Base-by-base conservation (phyloP, 2,113 vertebrate species). In the Cricetomys ansorgei region DNA sequence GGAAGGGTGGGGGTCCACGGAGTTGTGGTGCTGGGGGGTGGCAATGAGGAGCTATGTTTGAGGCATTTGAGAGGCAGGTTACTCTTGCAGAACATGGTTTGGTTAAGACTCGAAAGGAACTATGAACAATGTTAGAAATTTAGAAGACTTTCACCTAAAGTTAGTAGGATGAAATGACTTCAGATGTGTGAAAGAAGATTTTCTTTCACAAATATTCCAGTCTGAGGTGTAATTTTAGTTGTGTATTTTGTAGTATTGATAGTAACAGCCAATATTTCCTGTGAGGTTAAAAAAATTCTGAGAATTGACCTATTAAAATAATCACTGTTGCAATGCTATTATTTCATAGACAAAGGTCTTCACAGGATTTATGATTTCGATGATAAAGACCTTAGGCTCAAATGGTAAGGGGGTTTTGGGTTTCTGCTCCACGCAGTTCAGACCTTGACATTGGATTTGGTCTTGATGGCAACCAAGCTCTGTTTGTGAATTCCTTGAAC, bases 131-230 rank as follows among this genome's bases (percentile, higher is more conserved):
- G 25, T 55, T 29, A 69, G 40, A 70, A 45, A 75, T 62, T 29
- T 93, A 48, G 37, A 79, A 48, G 34, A 48, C 3, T 92, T 92
- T 50, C 8, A 0, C 15, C 40, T 97, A 67, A 75, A 94, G 70
- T 88, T 17, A 70, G 29, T 75, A 40, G 40, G 64, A 8, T 64
- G 31, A 64, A 93, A 88, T 43, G 45, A 50, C 79, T 80, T 96
- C 59, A 70, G n/a, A 69, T 80, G 13, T 50, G 19, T 76, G n/a
- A 93, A 85, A 65, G 50, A 19, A 86, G 62, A 45, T 53, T 92
- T 88, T 34, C 45, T 91, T 75, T 65, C 90, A 57, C 27, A 94
- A 94, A 48, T 85, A 85, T 88, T 88, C 69, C 88, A 16, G 40
- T 77, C 23, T 75, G 53, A 76, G 34, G 43, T 86, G 8, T 79